These are phyloP conservation scores for Neopipo cinnamomea DNA, from an alignment of 2,113 vertebrate genomes.

Conservation along the genomic window DNA sequence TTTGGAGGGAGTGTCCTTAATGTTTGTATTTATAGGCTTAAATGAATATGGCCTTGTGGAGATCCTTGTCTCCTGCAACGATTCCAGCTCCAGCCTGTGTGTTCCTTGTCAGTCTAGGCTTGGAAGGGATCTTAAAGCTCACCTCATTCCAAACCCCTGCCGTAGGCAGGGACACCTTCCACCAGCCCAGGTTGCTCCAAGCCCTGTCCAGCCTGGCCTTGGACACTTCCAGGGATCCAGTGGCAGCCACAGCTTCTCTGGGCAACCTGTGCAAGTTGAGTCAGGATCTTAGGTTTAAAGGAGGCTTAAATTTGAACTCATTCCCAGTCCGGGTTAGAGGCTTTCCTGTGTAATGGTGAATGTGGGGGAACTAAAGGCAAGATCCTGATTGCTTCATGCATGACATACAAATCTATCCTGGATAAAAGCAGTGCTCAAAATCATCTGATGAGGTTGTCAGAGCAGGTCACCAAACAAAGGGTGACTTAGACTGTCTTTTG, in stretches of 20 bases:
- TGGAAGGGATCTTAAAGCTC: not conserved
- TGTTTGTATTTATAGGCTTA: not conserved
- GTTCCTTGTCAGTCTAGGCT: not conserved
- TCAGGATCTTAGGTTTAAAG: not conserved
- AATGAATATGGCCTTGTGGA: not conserved
- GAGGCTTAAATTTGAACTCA: not conserved
- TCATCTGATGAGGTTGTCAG: not conserved
- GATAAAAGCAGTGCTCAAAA: not conserved
- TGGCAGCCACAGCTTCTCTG: not conserved
- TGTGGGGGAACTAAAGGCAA: not conserved
- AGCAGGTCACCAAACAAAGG: not conserved
- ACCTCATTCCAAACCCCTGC: not conserved
- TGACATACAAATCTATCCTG: not conserved
- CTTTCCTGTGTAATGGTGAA: not conserved
- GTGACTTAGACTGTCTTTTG: not conserved
- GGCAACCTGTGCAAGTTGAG: not conserved
- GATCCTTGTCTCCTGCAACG: not conserved
- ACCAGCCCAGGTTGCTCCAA: not conserved
- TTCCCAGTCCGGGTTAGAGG: not conserved
- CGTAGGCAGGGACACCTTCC: not conserved
- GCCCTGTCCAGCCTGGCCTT: rapidly evolving
- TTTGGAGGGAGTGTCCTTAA: not conserved
- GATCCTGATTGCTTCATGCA: not conserved
- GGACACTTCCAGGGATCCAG: not conserved
- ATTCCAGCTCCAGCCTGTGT: not conserved